Base-by-base conservation (phyloP, 1,140 invertebrate genomes). In the Trinorchestia longiramus region DNA sequence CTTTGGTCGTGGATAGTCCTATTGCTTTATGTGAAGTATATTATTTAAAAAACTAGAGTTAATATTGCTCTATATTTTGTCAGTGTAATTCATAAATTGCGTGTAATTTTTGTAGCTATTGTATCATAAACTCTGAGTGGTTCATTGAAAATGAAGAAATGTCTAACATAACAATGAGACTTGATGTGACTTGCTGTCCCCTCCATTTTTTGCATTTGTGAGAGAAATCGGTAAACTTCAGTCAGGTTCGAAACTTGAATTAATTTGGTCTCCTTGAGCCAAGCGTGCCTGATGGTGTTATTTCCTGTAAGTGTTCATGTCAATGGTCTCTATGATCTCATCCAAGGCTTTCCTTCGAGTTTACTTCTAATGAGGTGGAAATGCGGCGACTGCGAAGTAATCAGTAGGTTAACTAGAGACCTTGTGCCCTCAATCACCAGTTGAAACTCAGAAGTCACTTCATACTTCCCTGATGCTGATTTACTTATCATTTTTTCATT, bases 251-350 rank as follows among this genome's bases (percentile, higher is more conserved):
- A 4, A 94, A 94, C 88, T 91, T 91, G 41, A 40, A 94, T 94
- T 47, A 94, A 94, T 94, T 94, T 94, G 36, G 43, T 94, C 92
- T 94, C 92, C 92, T 94, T 94, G 92, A 94, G 44, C 3, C 92
- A 94, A 40, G 92, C 92, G 92, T 94, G 92, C 92, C 43, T 45
- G 43, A n/a, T 43, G 43, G 92, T 43, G 92, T 45, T 47, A 28
- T 94, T 94, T 94, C 92, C 92, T 94, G 92, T n/a, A 94, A 45
- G 88, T 91, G 88, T 94, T 94, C 43, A 11, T 94, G 19, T 94
- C 92, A 94, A 36, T 45, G 92, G 40, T 23, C 92, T 6, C 8
- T 43, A 94, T 45, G 92, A 94, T n/a, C 44, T 94, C 44, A 44
- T 45, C 41, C 92, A 94, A 94, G 92, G 92, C 43, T 94, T 43